A percentile compares a stretch with the other conserved stretches of the same genome.
These are phyloP conservation scores for Leptoteleia sp. DNA, from an alignment of 1,140 invertebrate genomes.

Conservation along the genomic window DNA sequence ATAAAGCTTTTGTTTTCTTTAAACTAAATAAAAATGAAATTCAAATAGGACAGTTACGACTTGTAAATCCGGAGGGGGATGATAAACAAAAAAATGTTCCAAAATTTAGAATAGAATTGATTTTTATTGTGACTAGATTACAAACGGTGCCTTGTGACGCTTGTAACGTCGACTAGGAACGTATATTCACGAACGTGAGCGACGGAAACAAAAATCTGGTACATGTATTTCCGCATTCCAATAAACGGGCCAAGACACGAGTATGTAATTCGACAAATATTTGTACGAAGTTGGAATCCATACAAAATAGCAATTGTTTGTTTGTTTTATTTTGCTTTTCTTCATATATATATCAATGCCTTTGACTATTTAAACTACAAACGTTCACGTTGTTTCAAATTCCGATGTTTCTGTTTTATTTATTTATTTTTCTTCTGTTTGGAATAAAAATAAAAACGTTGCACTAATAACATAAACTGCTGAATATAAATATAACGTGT, in stretches of 20 bases:
- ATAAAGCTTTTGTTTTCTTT: no score
- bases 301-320: constrained; percentile 79
- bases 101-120: constrained; percentile 79
- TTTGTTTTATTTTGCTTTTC: no score
- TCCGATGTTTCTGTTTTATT: constrained; percentile 22
- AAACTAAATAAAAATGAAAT: no score
- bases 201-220: constrained; percentile 65
- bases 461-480: constrained; percentile 12
- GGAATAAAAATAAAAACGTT: constrained; percentile 22
- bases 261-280: constrained; percentile 77
- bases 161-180: constrained; percentile 78
- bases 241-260: constrained; percentile 68
- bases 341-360: constrained; percentile 66
- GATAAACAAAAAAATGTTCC: constrained; percentile 13
- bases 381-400: constrained; percentile 62
- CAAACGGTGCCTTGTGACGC: constrained; percentile 78
- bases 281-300: constrained; percentile 79
- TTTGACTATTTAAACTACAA: constrained; percentile 72
- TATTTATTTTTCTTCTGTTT: constrained; percentile 16
- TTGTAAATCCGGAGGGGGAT: not conserved
- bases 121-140: constrained; percentile 82
- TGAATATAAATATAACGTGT: constrained; percentile 33
- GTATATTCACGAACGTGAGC: constrained; percentile 75
- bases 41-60: no score
- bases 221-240: constrained; percentile 58